Conservation (phyloP, 2,113 vertebrate species). For the Anoplopoma fimbria region DNA sequence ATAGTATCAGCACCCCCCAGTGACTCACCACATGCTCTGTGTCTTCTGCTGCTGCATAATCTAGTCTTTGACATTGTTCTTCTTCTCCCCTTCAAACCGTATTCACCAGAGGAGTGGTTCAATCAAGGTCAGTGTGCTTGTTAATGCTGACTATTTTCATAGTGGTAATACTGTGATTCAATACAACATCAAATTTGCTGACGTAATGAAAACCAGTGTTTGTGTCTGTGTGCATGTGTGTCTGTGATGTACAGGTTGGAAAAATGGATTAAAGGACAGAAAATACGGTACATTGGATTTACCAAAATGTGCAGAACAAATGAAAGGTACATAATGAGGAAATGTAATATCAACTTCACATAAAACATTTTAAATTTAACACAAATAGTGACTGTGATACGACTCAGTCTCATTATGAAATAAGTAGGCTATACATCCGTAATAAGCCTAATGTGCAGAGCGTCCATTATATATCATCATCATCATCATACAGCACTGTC, state of each 20-base stretch:
- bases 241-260: constrained; percentile 89
- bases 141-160: constrained; percentile 29
- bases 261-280: constrained; percentile 90
- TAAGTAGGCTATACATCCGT: background rate
- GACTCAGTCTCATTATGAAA: background rate
- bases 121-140: constrained; percentile 91
- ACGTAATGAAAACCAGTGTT: constrained; percentile 56
- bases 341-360: constrained; percentile 8
- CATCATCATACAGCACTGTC: background rate
- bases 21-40: constrained; percentile 38
- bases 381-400: background rate
- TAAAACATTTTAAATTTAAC: constrained; percentile 6
- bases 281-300: constrained; percentile 93
- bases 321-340: constrained; percentile 87
- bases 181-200: constrained; percentile 39
- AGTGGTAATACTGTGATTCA: constrained; percentile 27
- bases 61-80: constrained; percentile 59
- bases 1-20: constrained; percentile 7
- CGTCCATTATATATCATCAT: constrained; percentile 19
- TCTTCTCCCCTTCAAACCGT: constrained; percentile 51
- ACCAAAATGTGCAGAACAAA: constrained; percentile 90
- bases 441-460: too few species aligned
- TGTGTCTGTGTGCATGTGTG: constrained; percentile 66
- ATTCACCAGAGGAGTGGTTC: constrained; percentile 93
- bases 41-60: constrained; percentile 44